Conservation (phyloP, 2,797 vertebrate species). For the Hippoglossus hippoglossus region DNA sequence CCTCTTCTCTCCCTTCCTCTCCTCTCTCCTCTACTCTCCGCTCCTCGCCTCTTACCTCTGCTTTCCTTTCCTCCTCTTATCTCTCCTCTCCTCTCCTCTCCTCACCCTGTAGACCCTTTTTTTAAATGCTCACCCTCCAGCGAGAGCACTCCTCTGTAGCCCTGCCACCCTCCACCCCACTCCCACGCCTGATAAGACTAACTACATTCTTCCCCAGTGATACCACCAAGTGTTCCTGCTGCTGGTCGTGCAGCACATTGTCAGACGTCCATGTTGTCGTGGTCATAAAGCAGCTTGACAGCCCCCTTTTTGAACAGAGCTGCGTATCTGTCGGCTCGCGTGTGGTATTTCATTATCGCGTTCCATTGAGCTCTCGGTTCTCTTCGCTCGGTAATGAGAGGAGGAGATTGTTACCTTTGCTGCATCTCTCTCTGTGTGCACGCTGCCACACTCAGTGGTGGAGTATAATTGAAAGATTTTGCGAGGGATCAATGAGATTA, state of each 20-base stretch:
- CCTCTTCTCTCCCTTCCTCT: neutral
- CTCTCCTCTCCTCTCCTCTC: constrained; percentile 24
- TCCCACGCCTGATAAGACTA: constrained; percentile 45
- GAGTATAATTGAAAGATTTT: constrained; percentile 82
- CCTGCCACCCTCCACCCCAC: constrained; percentile 26
- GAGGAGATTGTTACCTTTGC: constrained; percentile 56
- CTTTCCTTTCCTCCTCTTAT: constrained; percentile 7
- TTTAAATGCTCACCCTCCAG: constrained; percentile 32
- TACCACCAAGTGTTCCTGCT: constrained; percentile 37
- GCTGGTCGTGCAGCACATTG: constrained; percentile 34
- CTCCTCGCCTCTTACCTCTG: neutral
- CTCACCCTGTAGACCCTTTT: constrained; percentile 22
- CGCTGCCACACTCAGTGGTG: constrained; percentile 48
- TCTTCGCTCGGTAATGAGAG: constrained; percentile 54
- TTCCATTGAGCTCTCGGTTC: constrained; percentile 42
- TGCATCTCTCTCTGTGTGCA: constrained; percentile 45
- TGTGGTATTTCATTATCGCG: constrained; percentile 58
- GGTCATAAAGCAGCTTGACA: constrained; percentile 44
- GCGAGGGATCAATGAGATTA: constrained; percentile 80
- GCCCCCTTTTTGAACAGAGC: constrained; percentile 17
- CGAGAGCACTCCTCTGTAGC: constrained; percentile 17
- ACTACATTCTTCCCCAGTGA: constrained; percentile 62
- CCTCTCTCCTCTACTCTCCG: too few relatives aligned
- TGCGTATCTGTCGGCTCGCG: constrained; percentile 33
- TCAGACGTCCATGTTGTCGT: constrained; percentile 37